phyloP scores from a whole-genome alignment of 2,113 vertebrate genomes.

The Phasianus colchicus region DNA sequence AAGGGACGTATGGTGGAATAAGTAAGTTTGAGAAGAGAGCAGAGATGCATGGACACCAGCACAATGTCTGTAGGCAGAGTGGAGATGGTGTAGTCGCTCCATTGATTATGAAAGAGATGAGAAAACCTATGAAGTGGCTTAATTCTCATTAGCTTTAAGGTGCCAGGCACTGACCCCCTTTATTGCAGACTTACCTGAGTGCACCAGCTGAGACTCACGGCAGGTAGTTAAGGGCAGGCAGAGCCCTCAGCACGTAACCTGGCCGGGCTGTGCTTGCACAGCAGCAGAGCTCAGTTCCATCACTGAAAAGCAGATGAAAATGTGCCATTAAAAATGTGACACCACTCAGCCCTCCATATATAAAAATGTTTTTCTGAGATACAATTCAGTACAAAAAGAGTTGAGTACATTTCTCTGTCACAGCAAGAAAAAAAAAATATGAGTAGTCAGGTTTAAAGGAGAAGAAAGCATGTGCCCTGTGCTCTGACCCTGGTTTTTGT shows the following conservation, averaged over 20 bases:
- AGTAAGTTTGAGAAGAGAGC: background rate
- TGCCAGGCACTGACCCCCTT: background rate
- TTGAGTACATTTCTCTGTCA: constrained; percentile 43
- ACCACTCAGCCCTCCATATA: background rate
- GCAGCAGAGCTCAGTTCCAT: background rate
- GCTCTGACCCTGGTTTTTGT: constrained; percentile 38
- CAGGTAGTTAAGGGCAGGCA: background rate
- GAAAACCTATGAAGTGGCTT: background rate
- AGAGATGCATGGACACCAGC: background rate
- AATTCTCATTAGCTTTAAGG: background rate
- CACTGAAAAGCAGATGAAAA: background rate
- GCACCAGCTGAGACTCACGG: background rate
- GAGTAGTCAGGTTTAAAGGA: constrained; percentile 38
- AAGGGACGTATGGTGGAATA: background rate
- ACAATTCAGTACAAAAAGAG: constrained; percentile 40
- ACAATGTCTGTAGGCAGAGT: background rate
- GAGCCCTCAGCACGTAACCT: background rate
- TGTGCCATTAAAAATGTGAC: constrained; percentile 31
- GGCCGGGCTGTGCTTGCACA: background rate
- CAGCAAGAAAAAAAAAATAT: background rate
- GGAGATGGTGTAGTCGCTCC: background rate
- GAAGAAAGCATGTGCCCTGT: constrained; percentile 6
- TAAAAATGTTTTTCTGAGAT: constrained; percentile 40
- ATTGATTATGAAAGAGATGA: background rate
- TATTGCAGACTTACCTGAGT: background rate